phyloP scores from a whole-genome alignment of 1,140 invertebrate genomes.

The Heliothis virescens region DNA sequence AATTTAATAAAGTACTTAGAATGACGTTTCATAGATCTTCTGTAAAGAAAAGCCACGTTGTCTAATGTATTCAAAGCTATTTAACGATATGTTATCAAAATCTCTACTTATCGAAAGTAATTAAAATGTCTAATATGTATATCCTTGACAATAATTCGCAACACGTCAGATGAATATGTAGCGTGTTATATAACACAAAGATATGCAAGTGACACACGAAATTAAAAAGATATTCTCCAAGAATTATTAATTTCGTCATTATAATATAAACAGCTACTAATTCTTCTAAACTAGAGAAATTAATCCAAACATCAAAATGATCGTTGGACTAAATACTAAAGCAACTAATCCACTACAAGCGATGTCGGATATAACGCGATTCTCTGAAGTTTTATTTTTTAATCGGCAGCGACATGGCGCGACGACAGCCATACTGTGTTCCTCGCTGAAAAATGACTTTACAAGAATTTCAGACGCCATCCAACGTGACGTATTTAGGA shows the following conservation, averaged over 20 bases:
- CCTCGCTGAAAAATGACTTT: constrained; percentile 59
- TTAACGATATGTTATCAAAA: not conserved
- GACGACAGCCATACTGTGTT: constrained; percentile 45
- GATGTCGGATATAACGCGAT: constrained; percentile 10
- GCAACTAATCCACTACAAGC: constrained; percentile 27
- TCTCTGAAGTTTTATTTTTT: constrained; percentile 47
- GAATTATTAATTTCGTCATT: constrained; percentile 4
- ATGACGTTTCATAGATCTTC: no score
- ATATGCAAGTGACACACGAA: not conserved
- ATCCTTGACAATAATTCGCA: not conserved
- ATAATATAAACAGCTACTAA: constrained; percentile 24
- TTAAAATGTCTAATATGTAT: not conserved
- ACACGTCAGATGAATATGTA: no score
- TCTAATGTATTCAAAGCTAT: not conserved
- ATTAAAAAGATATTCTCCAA: constrained; percentile 13
- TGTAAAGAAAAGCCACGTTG: no score
- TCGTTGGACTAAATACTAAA: constrained; percentile 41
- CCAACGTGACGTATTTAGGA: constrained; percentile 42
- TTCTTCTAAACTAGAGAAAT: constrained; percentile 16
- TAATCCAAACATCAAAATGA: constrained; percentile 21
- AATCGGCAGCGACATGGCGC: constrained; percentile 36
- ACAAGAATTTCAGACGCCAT: constrained; percentile 59
- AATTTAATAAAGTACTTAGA: no score
- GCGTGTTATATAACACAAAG: not conserved
- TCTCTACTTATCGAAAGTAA: not conserved